These are phyloP conservation scores for Oophaga pumilio DNA, from an alignment of 2,113 vertebrate species.

Conservation along the genomic window DNA sequence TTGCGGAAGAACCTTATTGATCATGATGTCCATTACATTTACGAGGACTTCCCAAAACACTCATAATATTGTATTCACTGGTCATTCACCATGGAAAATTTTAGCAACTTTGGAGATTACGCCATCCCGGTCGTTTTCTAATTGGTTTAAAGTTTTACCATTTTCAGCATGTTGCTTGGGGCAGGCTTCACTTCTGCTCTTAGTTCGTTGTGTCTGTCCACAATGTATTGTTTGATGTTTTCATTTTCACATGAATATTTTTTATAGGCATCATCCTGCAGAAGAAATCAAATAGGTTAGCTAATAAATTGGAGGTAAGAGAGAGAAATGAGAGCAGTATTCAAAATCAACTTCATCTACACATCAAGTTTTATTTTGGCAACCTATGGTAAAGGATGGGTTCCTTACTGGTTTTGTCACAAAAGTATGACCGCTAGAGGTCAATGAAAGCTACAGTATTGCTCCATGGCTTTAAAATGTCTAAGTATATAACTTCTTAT, in stretches of 20 bases:
- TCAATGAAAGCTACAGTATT: no score
- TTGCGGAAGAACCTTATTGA: no score
- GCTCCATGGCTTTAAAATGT: no score
- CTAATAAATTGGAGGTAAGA: neutral
- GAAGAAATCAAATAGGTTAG: neutral
- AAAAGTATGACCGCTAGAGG: no score
- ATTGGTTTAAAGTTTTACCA: slow-evolving; percentile 57
- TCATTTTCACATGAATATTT: neutral
- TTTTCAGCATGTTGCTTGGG: slow-evolving; percentile 59
- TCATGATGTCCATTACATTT: no score
- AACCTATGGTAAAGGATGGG: neutral
- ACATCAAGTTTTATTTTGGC: neutral
- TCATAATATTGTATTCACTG: no score
- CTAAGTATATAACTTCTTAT: no score
- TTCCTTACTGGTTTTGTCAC: no score
- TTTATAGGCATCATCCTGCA: slow-evolving; percentile 11
- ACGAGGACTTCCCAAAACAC: no score
- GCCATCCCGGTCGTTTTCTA: no score
- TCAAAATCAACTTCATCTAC: neutral
- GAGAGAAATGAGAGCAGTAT: neutral
- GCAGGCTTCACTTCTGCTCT: slow-evolving; percentile 39
- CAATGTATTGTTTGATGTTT: slow-evolving; percentile 24
- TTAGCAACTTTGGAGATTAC: no score
- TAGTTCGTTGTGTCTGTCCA: slow-evolving; percentile 56
- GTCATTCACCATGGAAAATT: no score